These are phyloP conservation scores for Petrocephalus sullivani DNA, from an alignment of 2,797 vertebrate species.

Conservation along the genomic window DNA sequence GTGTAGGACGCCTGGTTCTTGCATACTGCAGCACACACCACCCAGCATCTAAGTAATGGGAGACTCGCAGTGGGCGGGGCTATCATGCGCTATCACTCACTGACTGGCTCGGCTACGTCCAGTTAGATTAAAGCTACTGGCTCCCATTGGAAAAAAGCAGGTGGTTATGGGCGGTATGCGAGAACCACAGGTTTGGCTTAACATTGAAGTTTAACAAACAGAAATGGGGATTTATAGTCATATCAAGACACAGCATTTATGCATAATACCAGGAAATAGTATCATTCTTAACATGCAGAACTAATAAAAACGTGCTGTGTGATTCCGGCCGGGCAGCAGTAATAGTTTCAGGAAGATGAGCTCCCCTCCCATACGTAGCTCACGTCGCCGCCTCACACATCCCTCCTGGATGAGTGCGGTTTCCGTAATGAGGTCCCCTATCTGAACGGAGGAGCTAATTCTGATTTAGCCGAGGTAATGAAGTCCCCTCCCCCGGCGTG, in stretches of 20 bases:
- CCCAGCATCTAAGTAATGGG: not conserved
- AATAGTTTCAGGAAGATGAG: conserved; percentile 59
- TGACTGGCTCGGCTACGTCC: not conserved
- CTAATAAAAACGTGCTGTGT: conserved; percentile 55
- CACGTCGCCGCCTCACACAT: conserved; percentile 96
- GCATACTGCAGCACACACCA: not conserved
- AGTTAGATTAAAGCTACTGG: not conserved
- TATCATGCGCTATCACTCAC: not conserved
- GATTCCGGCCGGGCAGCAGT: conserved; percentile 25
- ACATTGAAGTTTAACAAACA: not conserved
- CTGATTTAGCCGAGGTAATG: conserved; percentile 99
- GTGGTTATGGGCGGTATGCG: not conserved
- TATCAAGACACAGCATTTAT: not conserved
- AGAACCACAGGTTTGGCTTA: not conserved
- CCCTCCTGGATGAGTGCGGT: conserved; percentile 96
- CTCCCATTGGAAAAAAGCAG: not conserved
- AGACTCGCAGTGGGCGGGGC: not conserved
- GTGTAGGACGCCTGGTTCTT: not conserved
- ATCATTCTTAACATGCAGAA: conserved; percentile 1
- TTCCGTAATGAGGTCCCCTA: conserved; percentile 99
- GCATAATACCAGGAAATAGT: not conserved
- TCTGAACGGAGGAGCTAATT: conserved; percentile 99
- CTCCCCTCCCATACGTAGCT: conserved; percentile 42
- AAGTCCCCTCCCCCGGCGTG: conserved; percentile 99
- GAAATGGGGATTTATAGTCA: not conserved